Evolutionary conservation across 2,888 invertebrate species (phyloP), one percentile per base, ranked within the genome.

Genomic region (Ischnus inquisitorius): DNA sequence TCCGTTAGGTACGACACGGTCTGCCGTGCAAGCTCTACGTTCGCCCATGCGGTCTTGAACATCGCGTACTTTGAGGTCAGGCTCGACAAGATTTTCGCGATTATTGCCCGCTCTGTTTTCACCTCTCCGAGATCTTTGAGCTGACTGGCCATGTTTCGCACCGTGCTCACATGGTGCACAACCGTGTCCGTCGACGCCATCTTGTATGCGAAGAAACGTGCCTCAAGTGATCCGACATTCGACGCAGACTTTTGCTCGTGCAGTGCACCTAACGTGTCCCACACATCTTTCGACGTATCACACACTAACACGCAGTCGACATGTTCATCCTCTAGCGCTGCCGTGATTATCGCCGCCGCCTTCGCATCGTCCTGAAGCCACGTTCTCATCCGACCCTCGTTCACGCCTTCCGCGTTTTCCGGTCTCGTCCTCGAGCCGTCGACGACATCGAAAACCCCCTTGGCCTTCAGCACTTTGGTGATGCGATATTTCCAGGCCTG

Each of bases 401-500:
- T 46, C 28, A 22, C 65, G 5, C 10, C 64, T 51, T 64, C 64
- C 14, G 16, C 76, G 14, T 64, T 16, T 19, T 14, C 78, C 22
- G 87, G 84, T 41, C 19, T 51, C 46, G 16, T 19, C 39, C 65
- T 48, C 6, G 51, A 65, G 1, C 87, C 87, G n/a, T 77, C 0
- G n/a, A n/a, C n/a, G n/a, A n/a, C n/a, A n/a, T n/a, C n/a, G n/a
- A n/a, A n/a, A n/a, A n/a, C n/a, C n/a, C 85, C 87, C 62, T 75
- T 79, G 25, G 85, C 85, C 8, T 78, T 64, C 16, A 89, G 81
- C 22, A 87, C 69, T 10, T 86, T 41, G 16, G 43, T 67, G 19
- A 87, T 81, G 78, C 88, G 87, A 25, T 88, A 88, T 85, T 89
- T 89, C 87, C 87, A 88, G 2, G 83, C 25, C 69, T 84, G 88